These are phyloP conservation scores for Centroberyx gerrardi DNA, from an alignment of 2,797 vertebrate genomes.

Conservation along the genomic window DNA sequence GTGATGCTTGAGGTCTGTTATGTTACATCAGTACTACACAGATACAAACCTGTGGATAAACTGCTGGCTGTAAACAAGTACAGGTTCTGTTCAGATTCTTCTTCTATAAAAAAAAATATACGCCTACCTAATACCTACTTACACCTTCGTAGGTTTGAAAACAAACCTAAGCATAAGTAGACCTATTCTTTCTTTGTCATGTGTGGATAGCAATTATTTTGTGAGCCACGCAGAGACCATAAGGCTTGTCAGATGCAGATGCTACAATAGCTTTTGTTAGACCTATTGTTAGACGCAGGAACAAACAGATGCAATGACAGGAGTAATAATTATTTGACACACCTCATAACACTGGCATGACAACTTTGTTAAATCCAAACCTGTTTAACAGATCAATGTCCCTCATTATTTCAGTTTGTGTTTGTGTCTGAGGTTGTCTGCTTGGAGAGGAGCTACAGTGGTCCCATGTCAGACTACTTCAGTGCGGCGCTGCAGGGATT, in stretches of 20 bases:
- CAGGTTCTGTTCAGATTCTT: too few relatives aligned
- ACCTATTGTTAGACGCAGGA: neutral
- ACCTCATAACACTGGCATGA: slow-evolving; percentile 2
- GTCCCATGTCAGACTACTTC: slow-evolving; percentile 43
- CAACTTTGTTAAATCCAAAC: neutral
- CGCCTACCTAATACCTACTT: neutral
- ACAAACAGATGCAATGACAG: neutral
- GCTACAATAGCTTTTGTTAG: too few relatives aligned
- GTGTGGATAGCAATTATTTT: neutral
- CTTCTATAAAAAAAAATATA: neutral
- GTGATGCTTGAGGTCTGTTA: too few relatives aligned
- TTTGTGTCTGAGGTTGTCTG: slow-evolving; percentile 11
- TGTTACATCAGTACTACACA: too few relatives aligned
- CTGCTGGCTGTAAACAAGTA: too few relatives aligned
- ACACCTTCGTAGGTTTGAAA: neutral
- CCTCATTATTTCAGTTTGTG: slow-evolving; percentile 12
- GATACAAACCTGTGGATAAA: too few relatives aligned
- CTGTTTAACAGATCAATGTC: slow-evolving; percentile 16
- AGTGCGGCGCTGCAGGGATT: slow-evolving; percentile 43
- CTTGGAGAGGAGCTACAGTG: slow-evolving; percentile 23
- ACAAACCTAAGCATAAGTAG: neutral
- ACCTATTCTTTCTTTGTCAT: neutral
- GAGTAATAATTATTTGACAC: slow-evolving; percentile 6
- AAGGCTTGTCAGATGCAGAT: too few relatives aligned
- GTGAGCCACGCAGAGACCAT: neutral